Percentiles rank a stretch among this genome's conserved stretches.
Conservation (phyloP, 2,797 vertebrate genomes). For the Cuniculus paca region DNA sequence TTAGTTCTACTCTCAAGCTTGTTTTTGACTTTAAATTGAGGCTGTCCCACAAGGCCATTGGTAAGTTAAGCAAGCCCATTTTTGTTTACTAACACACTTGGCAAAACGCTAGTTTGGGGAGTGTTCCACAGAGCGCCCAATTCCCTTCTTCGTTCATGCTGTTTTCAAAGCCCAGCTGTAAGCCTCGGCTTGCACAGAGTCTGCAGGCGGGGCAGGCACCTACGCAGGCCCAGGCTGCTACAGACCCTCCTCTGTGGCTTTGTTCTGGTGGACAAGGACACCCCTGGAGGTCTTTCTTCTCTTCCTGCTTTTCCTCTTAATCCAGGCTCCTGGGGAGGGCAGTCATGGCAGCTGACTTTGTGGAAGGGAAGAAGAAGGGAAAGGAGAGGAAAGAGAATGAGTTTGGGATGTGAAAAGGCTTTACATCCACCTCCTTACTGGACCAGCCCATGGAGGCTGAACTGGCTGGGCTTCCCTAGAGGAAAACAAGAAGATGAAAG, state of each 20-base stretch:
- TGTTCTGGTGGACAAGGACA: background rate
- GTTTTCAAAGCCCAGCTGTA: background rate
- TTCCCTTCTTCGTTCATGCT: background rate
- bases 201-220: background rate
- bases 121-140: background rate
- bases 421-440: background rate
- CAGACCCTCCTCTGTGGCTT: background rate
- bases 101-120: background rate
- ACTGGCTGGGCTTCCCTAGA: background rate
- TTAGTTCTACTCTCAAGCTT: background rate
- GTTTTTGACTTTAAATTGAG: background rate
- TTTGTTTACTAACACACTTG: background rate
- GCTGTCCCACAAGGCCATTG: background rate
- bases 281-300: background rate
- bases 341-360: background rate
- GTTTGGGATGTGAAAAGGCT: background rate
- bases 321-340: background rate
- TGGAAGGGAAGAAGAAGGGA: background rate
- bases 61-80: background rate
- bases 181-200: background rate
- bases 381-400: background rate
- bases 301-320: background rate
- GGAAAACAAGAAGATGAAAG: too few species aligned
- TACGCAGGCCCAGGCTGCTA: background rate
- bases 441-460: background rate